Evolutionary conservation across 2,113 vertebrate species (phyloP).

Genomic region (Ailurus styani): DNA sequence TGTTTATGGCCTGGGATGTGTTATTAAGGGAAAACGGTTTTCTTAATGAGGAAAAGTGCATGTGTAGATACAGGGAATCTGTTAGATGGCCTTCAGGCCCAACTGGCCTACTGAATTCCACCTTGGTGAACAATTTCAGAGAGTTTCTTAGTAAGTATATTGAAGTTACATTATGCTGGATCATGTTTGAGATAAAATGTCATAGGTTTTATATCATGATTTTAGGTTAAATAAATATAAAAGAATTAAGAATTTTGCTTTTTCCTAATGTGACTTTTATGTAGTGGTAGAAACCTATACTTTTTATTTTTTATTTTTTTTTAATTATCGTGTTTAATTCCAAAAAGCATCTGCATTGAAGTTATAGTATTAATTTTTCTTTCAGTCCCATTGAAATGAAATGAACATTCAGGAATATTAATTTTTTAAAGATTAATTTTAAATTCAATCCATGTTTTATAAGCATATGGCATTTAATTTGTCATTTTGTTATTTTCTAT

Average conservation of each 20-base stretch:
- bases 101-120: neutral
- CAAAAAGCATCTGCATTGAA: neutral
- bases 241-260: neutral
- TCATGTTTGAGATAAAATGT: constrained; percentile 31
- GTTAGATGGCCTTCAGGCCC: neutral
- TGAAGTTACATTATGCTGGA: neutral
- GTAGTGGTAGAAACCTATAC: neutral
- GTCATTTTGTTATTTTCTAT: constrained; percentile 70
- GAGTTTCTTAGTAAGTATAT: neutral
- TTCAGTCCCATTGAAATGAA: constrained; percentile 16
- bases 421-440: constrained; percentile 27
- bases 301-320: neutral
- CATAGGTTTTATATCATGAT: neutral
- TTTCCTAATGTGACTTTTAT: neutral
- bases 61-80: neutral
- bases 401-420: neutral
- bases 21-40: constrained; percentile 37
- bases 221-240: neutral
- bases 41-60: constrained; percentile 43
- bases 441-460: constrained; percentile 41
- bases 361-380: neutral
- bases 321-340: constrained; percentile 34
- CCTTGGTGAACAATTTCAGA: neutral
- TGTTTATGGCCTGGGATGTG: constrained; percentile 8
- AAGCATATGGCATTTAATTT: constrained; percentile 34